Conservation (phyloP, 1,140 invertebrate species). For the Batillaria attramentaria region DNA sequence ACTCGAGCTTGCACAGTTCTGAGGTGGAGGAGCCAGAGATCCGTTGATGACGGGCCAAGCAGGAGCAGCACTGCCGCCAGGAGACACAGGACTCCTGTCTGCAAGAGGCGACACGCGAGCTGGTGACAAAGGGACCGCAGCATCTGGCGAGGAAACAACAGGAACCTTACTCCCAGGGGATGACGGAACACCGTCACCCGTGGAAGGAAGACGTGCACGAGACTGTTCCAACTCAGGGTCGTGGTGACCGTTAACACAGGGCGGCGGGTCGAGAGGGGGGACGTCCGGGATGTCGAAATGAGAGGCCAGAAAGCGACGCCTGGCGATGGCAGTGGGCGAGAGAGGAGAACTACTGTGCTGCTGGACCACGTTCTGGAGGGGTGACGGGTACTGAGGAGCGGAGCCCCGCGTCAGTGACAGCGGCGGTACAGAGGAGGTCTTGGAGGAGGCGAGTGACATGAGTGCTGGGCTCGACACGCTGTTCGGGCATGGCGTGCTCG, state of each 20-base stretch:
- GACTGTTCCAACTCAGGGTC: no score
- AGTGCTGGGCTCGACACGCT: neutral
- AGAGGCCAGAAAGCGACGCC: conserved; percentile 1
- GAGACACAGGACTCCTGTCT: neutral
- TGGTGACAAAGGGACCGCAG: neutral
- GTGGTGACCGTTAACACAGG: conserved; percentile 17
- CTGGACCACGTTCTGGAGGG: neutral
- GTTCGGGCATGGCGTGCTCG: no score
- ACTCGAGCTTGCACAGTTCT: no score
- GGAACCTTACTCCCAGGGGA: neutral
- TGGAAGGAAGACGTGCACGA: neutral
- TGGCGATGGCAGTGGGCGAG: conserved; percentile 9
- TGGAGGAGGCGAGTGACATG: neutral
- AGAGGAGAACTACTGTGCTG: conserved; percentile 10
- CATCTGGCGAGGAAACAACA: no score
- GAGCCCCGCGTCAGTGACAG: neutral
- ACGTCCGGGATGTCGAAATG: conserved; percentile 21
- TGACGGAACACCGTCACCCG: neutral
- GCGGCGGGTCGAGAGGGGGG: neutral
- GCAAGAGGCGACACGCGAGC: neutral
- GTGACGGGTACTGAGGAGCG: neutral
- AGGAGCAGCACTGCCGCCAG: neutral
- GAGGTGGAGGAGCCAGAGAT: no score
- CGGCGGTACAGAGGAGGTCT: neutral
- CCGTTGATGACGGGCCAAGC: neutral